A percentile compares a stretch with the other conserved stretches of the same genome.
phyloP scores from a whole-genome alignment of 2,888 invertebrate species.

The Idaea straminata region DNA sequence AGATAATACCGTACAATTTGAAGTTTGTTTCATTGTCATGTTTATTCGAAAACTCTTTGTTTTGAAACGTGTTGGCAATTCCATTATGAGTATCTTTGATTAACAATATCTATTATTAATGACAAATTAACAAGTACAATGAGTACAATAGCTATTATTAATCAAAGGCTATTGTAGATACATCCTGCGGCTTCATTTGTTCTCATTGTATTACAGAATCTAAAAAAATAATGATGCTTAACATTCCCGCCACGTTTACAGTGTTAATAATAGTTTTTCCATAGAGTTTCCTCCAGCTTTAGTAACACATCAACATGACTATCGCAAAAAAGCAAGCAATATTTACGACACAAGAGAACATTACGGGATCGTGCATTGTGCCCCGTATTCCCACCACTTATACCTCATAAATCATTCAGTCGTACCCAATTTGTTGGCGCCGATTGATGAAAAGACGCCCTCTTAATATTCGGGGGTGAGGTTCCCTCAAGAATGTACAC shows the following conservation, averaged over 20 bases:
- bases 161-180: no score
- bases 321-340: slow-evolving; percentile 13
- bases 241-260: neutral
- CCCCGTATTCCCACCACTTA: slow-evolving; percentile 39
- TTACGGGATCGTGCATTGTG: slow-evolving; percentile 34
- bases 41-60: neutral
- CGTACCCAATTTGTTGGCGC: slow-evolving; percentile 52
- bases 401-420: slow-evolving; percentile 56
- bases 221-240: neutral
- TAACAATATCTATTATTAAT: neutral
- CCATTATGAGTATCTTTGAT: neutral
- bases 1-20: neutral
- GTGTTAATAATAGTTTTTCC: neutral
- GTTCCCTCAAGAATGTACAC: slow-evolving; percentile 36
- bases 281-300: neutral
- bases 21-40: slow-evolving; percentile 2
- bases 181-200: neutral
- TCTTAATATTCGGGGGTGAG: slow-evolving; percentile 40
- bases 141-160: no score
- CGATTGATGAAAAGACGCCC: slow-evolving; percentile 52
- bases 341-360: slow-evolving; percentile 38
- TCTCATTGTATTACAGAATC: neutral
- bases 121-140: no score
- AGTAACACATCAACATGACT: neutral
- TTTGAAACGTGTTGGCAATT: neutral